A percentile compares a stretch with the other conserved stretches of the same genome.
Conservation (phyloP, 1,140 invertebrate species). For the Cotesia vestalis region DNA sequence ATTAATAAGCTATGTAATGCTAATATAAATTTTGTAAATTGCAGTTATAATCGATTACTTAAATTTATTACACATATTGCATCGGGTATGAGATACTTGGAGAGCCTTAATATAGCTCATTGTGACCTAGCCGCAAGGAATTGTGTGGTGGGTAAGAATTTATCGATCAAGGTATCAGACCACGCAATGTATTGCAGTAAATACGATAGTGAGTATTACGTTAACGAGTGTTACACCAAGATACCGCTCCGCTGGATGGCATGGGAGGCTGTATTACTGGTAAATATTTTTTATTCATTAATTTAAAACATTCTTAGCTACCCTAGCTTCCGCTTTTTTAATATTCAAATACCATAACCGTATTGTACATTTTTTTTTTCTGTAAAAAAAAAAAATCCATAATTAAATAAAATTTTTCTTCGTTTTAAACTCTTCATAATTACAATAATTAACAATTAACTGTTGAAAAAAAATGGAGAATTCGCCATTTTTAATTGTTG, state of each 20-base stretch:
- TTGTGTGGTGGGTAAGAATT: conserved; percentile 83
- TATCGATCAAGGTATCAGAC: conserved; percentile 86
- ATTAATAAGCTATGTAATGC: not conserved
- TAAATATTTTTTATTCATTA: conserved; percentile 60
- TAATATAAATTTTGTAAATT: conserved; percentile 44
- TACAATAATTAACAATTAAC: too few species aligned
- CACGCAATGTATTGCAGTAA: conserved; percentile 88
- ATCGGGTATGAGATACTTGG: conserved; percentile 87
- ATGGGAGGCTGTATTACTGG: conserved; percentile 83
- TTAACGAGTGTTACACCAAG: conserved; percentile 82
- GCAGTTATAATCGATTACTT: conserved; percentile 80
- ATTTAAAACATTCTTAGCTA: too few species aligned
- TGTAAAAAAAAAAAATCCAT: too few species aligned
- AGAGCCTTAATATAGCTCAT: conserved; percentile 79
- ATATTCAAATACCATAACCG: too few species aligned
- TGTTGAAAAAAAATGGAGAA: too few species aligned
- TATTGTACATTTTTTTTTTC: too few species aligned
- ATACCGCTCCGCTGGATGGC: conserved; percentile 90
- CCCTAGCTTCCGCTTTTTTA: too few species aligned
- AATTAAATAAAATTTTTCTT: too few species aligned
- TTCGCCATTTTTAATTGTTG: too few species aligned
- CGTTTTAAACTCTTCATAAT: too few species aligned
- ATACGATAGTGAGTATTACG: conserved; percentile 84
- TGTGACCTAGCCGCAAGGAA: conserved; percentile 85
- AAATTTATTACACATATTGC: conserved; percentile 86